A percentile compares a stretch with the other conserved stretches of the same genome.
Evolutionary conservation across 1,140 invertebrate species (phyloP).

Genomic region (Hycleus phaleratus): DNA sequence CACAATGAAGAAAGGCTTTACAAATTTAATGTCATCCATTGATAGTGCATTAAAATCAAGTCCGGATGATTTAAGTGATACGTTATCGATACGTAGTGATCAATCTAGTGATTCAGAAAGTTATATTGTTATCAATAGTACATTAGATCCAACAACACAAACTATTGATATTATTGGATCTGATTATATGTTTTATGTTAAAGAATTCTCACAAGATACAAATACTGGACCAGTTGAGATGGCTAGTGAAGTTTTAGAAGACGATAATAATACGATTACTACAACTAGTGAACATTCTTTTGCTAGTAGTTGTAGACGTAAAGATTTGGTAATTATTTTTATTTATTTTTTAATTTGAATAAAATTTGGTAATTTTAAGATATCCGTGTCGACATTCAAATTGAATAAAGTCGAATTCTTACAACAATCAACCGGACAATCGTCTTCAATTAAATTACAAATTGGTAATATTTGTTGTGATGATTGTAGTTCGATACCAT

Average conservation of each 20-base stretch:
- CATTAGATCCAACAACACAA: neutral
- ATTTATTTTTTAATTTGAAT: neutral
- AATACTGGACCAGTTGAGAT: constrained; percentile 54
- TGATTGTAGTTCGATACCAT: constrained; percentile 80
- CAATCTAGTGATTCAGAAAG: constrained; percentile 75
- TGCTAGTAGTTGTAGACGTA: constrained; percentile 66
- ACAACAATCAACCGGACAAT: constrained; percentile 67
- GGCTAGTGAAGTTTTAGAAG: constrained; percentile 75
- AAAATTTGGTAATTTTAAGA: constrained; percentile 38
- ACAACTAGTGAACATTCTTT: constrained; percentile 73
- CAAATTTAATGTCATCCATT: constrained; percentile 69
- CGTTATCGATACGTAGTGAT: constrained; percentile 61
- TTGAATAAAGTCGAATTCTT: constrained; percentile 75
- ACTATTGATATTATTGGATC: constrained; percentile 31
- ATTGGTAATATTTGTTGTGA: constrained; percentile 67
- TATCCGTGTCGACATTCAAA: constrained; percentile 74
- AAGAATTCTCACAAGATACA: constrained; percentile 25
- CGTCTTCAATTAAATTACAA: constrained; percentile 67
- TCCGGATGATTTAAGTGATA: constrained; percentile 64
- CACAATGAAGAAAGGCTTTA: constrained; percentile 72
- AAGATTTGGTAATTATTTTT: constrained; percentile 48
- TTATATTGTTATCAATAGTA: constrained; percentile 55
- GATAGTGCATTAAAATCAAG: constrained; percentile 66
- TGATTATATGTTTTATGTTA: constrained; percentile 48
- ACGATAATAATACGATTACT: constrained; percentile 52